Base-by-base conservation (phyloP, 1,140 invertebrate species). In the Conus betulinus region DNA sequence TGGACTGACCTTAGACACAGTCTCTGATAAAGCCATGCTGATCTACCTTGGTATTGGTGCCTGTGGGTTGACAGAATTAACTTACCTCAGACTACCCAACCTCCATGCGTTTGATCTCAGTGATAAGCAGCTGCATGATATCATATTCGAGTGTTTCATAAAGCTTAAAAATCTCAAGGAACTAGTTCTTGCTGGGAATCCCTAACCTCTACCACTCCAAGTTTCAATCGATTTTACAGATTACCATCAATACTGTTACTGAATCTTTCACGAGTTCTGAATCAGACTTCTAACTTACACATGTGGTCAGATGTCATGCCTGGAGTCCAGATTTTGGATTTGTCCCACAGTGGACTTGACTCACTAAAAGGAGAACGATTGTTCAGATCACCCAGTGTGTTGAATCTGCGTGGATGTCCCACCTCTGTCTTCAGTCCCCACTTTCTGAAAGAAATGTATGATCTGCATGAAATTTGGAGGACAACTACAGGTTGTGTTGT, bases 401-500 rank as follows among this genome's bases (percentile, higher is more conserved):
- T 74, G n/a, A 74, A 74, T 23, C 23, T 74, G 71, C n/a, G 20
- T 8, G 71, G 71, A 8, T 74, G 20, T 25, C 6, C 71, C n/a
- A 23, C 23, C 8, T 20, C n/a, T 11, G 25, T 7, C 13, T 81
- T 81, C 25, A 17, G 15, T 8, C 17, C 11, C 3, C 8, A 27
- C 6, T 15, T 15, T 81, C 13, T 81, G 11, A 10, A 23, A 53
- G 39, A 27, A 10, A 27, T 81, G n/a, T 5, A 81, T 8, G 25
- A 81, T 1, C 83, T 92, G 27, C 17, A 83, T n/a, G 5, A n/a
- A 13, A 76, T 92, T 6, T 79, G 74, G 10, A 81, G 87, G 91
- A 91, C 82, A 79, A 78, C 2, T 91, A 86, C 67, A 85, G 63
- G 17, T 92, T 92, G 27, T 92, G 92, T 53, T 92, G 92, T 78